Conservation (phyloP, 2,113 vertebrate genomes). For the Nansenia antarctica region DNA sequence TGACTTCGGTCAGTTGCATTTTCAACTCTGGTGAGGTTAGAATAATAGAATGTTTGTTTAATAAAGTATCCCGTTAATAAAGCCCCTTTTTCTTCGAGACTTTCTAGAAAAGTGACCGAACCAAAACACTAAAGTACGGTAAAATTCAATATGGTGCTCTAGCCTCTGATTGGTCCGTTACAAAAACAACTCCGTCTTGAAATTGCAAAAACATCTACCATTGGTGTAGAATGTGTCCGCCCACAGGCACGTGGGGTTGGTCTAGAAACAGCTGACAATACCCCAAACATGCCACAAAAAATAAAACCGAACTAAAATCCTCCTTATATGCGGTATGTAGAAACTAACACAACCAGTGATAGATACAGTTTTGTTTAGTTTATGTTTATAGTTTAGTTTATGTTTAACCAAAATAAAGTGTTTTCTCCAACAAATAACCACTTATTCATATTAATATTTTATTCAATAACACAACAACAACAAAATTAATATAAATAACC, state of each 20-base stretch:
- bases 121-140: conserved; percentile 18
- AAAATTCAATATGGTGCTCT: conserved; percentile 51
- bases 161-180: conserved; percentile 55
- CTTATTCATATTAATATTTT: neutral
- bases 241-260: neutral
- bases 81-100: no score
- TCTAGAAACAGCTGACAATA: neutral
- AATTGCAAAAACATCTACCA: conserved; percentile 2
- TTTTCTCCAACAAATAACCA: neutral
- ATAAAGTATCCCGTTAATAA: neutral
- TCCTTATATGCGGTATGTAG: no score
- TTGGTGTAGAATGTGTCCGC: conserved; percentile 5
- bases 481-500: neutral
- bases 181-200: conserved; percentile 17
- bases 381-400: no score
- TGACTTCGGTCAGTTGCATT: conserved; percentile 82
- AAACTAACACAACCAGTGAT: no score
- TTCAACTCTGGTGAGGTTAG: no score
- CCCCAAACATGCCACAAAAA: no score
- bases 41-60: no score
- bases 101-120: neutral
- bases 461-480: neutral
- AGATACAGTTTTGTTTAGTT: no score
- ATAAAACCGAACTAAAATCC: no score
- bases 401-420: no score